A percentile compares a stretch with the other conserved stretches of the same genome.
phyloP scores from a whole-genome alignment of 2,797 vertebrate genomes.

The Spheniscus humboldti region DNA sequence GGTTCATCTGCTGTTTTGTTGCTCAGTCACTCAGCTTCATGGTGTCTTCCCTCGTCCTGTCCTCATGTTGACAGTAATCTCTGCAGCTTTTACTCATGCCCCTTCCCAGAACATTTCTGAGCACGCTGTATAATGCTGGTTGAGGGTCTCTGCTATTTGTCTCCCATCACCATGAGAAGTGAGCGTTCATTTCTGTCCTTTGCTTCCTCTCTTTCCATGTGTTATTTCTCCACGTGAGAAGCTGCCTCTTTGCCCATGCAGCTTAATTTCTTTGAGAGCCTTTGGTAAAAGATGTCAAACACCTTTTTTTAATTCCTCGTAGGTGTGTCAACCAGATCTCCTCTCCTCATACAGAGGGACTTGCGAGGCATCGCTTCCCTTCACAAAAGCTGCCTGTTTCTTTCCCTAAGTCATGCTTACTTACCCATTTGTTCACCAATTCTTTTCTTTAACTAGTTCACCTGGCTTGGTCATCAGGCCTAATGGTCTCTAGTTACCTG shows the following conservation, averaged over 20 bases:
- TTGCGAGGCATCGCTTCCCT: rapidly evolving
- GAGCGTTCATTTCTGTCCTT: not conserved
- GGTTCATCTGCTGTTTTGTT: not conserved
- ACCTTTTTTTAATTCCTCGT: not conserved
- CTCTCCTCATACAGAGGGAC: not conserved
- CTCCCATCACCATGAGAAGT: not conserved
- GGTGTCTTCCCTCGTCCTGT: not conserved
- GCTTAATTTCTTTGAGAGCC: not conserved
- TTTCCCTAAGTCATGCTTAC: not conserved
- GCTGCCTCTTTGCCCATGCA: not conserved
- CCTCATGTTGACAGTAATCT: not conserved
- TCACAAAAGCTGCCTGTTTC: not conserved
- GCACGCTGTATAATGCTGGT: not conserved
- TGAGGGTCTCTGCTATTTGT: not conserved
- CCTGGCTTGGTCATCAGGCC: not conserved
- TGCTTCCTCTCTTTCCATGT: not conserved
- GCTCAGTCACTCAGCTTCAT: not conserved
- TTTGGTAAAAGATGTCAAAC: not conserved
- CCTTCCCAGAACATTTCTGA: not conserved
- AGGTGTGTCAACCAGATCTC: rapidly evolving
- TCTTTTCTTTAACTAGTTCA: not conserved
- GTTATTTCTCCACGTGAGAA: not conserved
- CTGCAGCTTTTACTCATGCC: not conserved
- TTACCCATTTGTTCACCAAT: not conserved
- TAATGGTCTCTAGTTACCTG: not conserved